Evolutionary conservation across 2,888 invertebrate genomes (phyloP), one percentile per base, ranked within the genome.

Genomic region (Papilio protenor): DNA sequence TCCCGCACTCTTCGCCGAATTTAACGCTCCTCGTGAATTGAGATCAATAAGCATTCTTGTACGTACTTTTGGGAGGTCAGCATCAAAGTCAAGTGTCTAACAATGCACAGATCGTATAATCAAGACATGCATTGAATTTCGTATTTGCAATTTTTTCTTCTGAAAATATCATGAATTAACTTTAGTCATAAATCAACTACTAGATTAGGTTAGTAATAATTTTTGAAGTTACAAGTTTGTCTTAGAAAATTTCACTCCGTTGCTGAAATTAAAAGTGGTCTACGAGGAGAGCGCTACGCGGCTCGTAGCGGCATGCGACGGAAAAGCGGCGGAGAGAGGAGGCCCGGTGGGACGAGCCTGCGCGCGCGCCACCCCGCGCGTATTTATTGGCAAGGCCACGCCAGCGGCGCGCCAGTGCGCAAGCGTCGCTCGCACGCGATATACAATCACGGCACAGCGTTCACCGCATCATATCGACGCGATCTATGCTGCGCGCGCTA

Each of bases 301-400:
- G 79, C 78, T 83, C 88, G 88, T 90, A 92, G 91, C 90, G 86
- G 86, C 86, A 83, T 75, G 83, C 85, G 83, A 83, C 87, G 90
- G 88, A 90, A 91, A 91, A 90, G 87, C 87, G 86, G 84, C 82
- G 88, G 89, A 90, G 91, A 91, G 91, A 90, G 92, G 91, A 90
- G 90, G 89, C 87, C 85, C 83, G 88, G 90, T 92, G 90, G 93
- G 92, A 89, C 87, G 92, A 90, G 85, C 92, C 90, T 87, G 90
- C 87, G 87, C 88, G 90, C 88, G 90, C 88, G 91, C 91, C 89
- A 83, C 84, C 85, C 87, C 87, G 85, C 87, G 87, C 87, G 88
- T 91, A 94, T 95, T 95, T 95, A 95, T 94, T 92, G 87, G 94
- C 95, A 95, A 95, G 94, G 95, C 94, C 94, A 94, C 89, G 85